phyloP scores from a whole-genome alignment of 2,888 invertebrate genomes.

The Agrilus cyanescens region DNA sequence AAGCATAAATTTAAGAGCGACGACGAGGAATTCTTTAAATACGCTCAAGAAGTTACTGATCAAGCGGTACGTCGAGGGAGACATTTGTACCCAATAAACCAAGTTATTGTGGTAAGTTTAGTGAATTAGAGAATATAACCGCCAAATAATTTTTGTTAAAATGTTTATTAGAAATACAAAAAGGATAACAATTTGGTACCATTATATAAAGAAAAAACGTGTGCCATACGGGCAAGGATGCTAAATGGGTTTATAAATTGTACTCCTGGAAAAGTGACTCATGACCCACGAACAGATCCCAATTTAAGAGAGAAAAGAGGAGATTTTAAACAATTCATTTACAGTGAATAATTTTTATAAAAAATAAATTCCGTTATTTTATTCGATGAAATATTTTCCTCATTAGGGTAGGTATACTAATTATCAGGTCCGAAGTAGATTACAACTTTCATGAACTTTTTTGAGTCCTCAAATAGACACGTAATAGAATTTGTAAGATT shows the following conservation, averaged over 20 bases:
- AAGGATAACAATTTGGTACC: background rate
- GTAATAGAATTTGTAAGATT: no score
- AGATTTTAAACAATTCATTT: no score
- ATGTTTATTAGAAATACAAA: background rate
- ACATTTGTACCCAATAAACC: constrained; percentile 35
- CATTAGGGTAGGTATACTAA: no score
- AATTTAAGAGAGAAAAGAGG: background rate
- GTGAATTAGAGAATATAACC: background rate
- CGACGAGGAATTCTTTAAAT: constrained; percentile 41
- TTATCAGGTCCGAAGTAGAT: no score
- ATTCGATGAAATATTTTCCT: no score
- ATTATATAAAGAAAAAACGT: no score
- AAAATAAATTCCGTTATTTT: no score
- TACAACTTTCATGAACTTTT: no score
- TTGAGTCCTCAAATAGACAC: no score
- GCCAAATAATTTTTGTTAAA: background rate
- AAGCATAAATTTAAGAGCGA: constrained; percentile 35
- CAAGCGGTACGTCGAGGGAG: constrained; percentile 36
- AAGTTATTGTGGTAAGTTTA: constrained; percentile 34
- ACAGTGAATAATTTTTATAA: no score
- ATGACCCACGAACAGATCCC: constrained; percentile 1
- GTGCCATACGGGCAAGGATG: background rate
- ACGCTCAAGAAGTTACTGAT: constrained; percentile 37
- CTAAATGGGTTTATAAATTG: background rate
- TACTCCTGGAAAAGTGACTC: background rate